Percentiles rank a stretch among this genome's conserved stretches.
Conservation (phyloP, 2,888 invertebrate genomes). For the Tineola bisselliella region DNA sequence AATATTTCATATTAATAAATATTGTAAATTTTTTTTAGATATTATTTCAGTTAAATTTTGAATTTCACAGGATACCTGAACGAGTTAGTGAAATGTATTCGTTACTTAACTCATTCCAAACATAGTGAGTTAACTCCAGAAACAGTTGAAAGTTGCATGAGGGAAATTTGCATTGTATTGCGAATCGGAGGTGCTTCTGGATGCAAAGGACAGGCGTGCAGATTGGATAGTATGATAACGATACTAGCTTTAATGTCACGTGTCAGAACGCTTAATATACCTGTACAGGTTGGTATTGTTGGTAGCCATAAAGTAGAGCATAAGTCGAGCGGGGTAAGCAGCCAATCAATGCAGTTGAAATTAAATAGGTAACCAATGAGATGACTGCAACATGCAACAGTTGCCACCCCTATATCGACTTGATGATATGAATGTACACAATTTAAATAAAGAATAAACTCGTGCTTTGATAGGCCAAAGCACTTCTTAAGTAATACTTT, state of each 20-base stretch:
- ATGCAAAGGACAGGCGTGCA: constrained; percentile 46
- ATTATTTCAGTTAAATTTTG: too few species aligned
- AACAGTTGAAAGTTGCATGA: neutral
- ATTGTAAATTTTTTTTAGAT: too few species aligned
- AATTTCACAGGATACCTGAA: constrained; percentile 43
- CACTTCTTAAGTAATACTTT: too few species aligned
- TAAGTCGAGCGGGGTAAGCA: too few species aligned
- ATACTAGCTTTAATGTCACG: constrained; percentile 37
- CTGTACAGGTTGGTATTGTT: constrained; percentile 39
- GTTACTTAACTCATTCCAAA: constrained; percentile 43
- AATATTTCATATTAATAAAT: too few species aligned
- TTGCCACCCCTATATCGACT: too few species aligned
- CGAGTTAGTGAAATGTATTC: constrained; percentile 47
- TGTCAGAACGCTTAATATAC: constrained; percentile 32
- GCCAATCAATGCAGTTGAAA: too few species aligned
- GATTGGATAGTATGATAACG: constrained; percentile 40
- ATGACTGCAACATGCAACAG: too few species aligned
- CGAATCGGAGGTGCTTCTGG: constrained; percentile 43
- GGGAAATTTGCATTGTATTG: neutral
- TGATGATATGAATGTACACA: too few species aligned
- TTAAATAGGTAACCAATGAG: too few species aligned
- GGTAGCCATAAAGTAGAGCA: neutral
- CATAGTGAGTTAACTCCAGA: constrained; percentile 30
- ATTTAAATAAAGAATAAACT: too few species aligned
- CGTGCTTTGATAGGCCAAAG: too few species aligned